Conservation (phyloP, 2,113 vertebrate species). For the Steatornis caripensis region DNA sequence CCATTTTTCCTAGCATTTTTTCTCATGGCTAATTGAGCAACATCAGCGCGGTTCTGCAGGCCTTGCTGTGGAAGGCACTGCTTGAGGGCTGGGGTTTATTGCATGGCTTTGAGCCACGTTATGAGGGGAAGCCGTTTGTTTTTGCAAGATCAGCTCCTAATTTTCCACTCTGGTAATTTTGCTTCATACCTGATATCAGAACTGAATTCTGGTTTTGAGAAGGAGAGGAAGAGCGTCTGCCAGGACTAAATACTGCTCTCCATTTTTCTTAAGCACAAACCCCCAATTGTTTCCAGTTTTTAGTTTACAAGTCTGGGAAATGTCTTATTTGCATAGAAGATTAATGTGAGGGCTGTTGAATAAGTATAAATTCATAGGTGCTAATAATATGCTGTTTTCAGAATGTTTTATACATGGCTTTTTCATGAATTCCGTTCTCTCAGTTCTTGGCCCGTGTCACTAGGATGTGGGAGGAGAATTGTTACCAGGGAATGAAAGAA, state of each 20-base stretch:
- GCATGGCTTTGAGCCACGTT: neutral
- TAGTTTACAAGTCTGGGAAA: neutral
- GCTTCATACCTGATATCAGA: neutral
- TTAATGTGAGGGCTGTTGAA: neutral
- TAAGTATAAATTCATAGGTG: neutral
- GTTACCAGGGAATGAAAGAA: neutral
- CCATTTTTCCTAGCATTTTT: neutral
- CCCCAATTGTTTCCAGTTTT: neutral
- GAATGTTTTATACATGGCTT: neutral
- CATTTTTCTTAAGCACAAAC: neutral
- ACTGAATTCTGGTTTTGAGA: neutral
- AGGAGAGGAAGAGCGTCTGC: neutral
- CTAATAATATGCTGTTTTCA: neutral
- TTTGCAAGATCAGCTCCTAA: neutral
- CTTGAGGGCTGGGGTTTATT: neutral
- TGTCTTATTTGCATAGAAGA: neutral
- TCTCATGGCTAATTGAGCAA: neutral
- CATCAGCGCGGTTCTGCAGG: neutral
- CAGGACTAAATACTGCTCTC: neutral
- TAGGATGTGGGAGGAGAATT: neutral
- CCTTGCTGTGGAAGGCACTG: neutral
- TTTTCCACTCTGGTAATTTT: constrained; percentile 1
- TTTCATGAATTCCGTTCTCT: neutral
- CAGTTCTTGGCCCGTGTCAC: neutral
- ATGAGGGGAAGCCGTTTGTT: neutral